Base-by-base conservation (phyloP, 2,888 invertebrate species). In the Cremastinae sp. region DNA sequence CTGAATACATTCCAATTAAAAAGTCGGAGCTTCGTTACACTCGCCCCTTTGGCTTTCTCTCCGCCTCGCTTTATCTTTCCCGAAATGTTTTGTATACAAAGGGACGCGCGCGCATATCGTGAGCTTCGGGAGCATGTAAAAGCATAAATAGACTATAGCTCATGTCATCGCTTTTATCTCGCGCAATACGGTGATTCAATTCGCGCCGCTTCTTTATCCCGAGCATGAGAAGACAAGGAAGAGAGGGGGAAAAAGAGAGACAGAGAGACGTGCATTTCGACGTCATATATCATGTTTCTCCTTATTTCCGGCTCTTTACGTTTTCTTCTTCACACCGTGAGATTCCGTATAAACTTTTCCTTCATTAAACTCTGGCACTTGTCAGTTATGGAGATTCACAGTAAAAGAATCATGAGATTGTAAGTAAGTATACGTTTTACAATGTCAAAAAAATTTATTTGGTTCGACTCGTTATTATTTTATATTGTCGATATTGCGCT, bases 1-100 rank as follows among this genome's bases (percentile, higher is more conserved):
- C 85, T 89, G 88, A 88, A 88, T 88, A 87, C 87, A 88, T 89
- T 89, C 89, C 89, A 89, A 89, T 89, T 89, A 89, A 89, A 89
- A 89, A 88, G 88, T 86, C 87, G 84, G 88, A 88, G 89, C 89
- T 88, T 89, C 89, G 89, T 89, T 89, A 89, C 88, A 87, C 88
- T 87, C 86, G 83, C 81, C 83, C 83, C 85, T 84, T 83, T 83
- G 74, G 80, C 76, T 80, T 74, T 73, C 74, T 74, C 76, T 76
- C 77, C 81, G 64, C 78, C 78, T 70, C n/a, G 76, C 66, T 74
- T 78, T 62, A 74, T 77, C 79, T 75, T 65, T 74, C 70, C 73
- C 41, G 49, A 76, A 61, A 68, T 55, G 43, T 62, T 69, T 9
- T 72, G 47, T 47, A 37, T 55, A 56, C n/a, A 56, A 3, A 22